These are phyloP conservation scores for fruit fly (Drosophila melanogaster) DNA, from an alignment of 1,140 invertebrate genomes.

Conservation along the genomic window DNA sequence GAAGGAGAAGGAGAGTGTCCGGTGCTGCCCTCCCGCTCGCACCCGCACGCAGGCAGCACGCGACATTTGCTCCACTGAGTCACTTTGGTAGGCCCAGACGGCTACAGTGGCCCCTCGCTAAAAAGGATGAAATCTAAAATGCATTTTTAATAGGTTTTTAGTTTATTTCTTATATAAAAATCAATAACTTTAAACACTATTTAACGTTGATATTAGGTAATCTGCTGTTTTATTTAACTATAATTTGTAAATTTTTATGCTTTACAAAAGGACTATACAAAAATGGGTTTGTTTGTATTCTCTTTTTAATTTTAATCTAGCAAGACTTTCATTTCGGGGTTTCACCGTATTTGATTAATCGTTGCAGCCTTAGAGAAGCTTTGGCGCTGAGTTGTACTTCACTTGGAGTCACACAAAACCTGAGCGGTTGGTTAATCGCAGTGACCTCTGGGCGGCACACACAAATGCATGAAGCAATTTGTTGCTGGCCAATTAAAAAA, in stretches of 20 bases:
- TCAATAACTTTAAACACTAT: no score
- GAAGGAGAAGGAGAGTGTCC: constrained; percentile 59
- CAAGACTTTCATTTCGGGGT: no score
- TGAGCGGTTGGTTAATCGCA: constrained; percentile 70
- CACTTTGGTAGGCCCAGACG: constrained; percentile 31
- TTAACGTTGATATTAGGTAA: no score
- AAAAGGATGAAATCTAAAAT: neutral
- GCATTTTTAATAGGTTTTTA: neutral
- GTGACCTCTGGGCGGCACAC: constrained; percentile 55
- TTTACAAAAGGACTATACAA: no score
- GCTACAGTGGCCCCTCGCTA: neutral
- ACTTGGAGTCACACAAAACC: constrained; percentile 28
- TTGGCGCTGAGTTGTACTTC: constrained; percentile 19
- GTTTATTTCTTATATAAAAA: no score
- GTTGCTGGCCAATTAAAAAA: constrained; percentile 66
- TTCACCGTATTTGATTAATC: constrained; percentile 45
- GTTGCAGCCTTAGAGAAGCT: constrained; percentile 55
- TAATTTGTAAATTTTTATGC: no score
- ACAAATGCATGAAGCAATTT: constrained; percentile 57
- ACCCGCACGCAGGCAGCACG: constrained; percentile 47
- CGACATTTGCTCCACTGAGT: constrained; percentile 52
- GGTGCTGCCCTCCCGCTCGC: constrained; percentile 7
- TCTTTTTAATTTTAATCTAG: no score
- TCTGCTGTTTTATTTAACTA: no score
- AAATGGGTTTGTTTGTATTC: no score